These are phyloP conservation scores for Hermetia illucens DNA, from an alignment of 1,140 invertebrate genomes.

Conservation along the genomic window DNA sequence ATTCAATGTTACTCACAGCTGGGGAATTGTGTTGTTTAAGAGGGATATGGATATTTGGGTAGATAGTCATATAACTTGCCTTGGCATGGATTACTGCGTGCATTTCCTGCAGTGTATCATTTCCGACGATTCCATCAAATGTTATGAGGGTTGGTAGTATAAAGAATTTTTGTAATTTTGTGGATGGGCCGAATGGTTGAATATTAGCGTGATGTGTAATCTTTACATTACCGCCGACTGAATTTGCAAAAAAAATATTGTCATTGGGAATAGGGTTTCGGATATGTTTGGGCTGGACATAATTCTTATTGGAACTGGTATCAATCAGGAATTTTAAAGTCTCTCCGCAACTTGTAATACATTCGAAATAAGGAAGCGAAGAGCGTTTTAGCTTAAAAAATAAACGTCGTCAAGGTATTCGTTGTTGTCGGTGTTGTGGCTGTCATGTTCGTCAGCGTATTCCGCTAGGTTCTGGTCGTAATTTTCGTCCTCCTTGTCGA, in stretches of 20 bases:
- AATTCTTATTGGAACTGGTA: conserved; percentile 8
- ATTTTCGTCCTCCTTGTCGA: no score
- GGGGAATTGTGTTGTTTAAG: conserved; percentile 1
- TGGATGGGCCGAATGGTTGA: not conserved
- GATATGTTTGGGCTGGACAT: conserved; percentile 2
- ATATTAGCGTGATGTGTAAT: conserved; percentile 3
- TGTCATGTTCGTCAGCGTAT: no score
- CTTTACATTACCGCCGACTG: conserved; percentile 3
- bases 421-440: no score
- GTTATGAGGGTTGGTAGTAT: conserved; percentile 2
- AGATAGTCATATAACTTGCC: conserved; percentile 1
- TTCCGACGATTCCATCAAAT: conserved; percentile 5
- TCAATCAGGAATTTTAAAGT: conserved; percentile 7
- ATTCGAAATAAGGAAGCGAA: conserved; percentile 8
- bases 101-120: conserved; percentile 6
- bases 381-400: conserved; percentile 10
- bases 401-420: no score
- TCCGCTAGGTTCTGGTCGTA: no score
- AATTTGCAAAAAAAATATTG: conserved; percentile 3
- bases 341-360: conserved; percentile 1
- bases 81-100: conserved; percentile 4
- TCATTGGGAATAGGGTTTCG: conserved; percentile 5
- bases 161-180: conserved; percentile 3
- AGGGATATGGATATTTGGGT: not conserved
- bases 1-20: conserved; percentile 2